phyloP scores from a whole-genome alignment of 2,888 invertebrate species.

The Tachina lurida region DNA sequence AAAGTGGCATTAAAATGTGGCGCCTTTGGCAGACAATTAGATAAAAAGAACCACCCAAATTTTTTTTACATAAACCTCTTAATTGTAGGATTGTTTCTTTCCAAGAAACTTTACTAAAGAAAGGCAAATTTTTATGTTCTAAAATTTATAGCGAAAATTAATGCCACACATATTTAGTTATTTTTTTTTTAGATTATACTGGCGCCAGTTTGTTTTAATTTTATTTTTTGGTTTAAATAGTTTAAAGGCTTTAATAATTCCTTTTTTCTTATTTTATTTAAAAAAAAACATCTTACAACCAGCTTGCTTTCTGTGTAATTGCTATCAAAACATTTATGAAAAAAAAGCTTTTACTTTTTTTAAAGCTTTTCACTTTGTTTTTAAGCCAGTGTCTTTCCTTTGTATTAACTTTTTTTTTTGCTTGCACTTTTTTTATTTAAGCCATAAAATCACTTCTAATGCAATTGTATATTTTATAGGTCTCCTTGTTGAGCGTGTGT shows the following conservation, averaged over 20 bases:
- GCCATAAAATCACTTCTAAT: constrained; percentile 65
- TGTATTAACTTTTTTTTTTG: neutral
- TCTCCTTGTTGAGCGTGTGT: constrained; percentile 48
- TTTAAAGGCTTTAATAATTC: neutral
- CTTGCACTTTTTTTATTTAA: constrained; percentile 31
- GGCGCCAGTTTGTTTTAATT: constrained; percentile 40
- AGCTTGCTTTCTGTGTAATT: neutral
- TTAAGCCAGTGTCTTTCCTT: neutral
- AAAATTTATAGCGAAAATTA: constrained; percentile 8
- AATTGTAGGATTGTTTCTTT: constrained; percentile 9
- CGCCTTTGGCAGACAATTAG: constrained; percentile 17
- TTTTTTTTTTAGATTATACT: neutral
- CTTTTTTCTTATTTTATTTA: neutral
- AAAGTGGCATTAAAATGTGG: constrained; percentile 38
- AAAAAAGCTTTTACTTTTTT: neutral
- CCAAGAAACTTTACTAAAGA: constrained; percentile 14
- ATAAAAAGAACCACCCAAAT: constrained; percentile 33
- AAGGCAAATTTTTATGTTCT: constrained; percentile 33
- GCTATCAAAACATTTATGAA: neutral
- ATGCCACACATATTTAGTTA: neutral
- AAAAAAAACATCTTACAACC: neutral
- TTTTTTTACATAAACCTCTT: constrained; percentile 4
- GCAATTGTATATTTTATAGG: constrained; percentile 55
- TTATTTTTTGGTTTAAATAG: constrained; percentile 1
- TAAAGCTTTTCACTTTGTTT: neutral